These are phyloP conservation scores for Sarcophaga caerulescens DNA, from an alignment of 2,888 invertebrate genomes.

Conservation along the genomic window DNA sequence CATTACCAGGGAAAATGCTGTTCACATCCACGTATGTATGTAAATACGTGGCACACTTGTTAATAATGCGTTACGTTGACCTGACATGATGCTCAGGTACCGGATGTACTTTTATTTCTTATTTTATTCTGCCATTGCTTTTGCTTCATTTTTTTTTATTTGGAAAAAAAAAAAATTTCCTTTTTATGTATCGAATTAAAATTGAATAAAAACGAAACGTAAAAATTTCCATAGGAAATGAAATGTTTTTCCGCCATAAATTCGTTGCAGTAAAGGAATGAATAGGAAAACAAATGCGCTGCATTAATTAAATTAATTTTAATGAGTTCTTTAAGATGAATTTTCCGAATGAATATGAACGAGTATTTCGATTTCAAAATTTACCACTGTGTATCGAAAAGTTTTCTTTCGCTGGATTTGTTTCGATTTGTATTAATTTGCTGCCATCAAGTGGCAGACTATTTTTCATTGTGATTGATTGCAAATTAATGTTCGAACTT, in stretches of 20 bases:
- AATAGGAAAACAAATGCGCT: background rate
- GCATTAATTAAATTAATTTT: constrained; percentile 26
- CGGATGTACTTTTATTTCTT: constrained; percentile 13
- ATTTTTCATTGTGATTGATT: constrained; percentile 47
- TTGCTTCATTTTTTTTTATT: background rate
- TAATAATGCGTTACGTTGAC: background rate
- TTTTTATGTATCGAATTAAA: background rate
- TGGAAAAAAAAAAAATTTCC: background rate
- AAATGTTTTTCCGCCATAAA: background rate
- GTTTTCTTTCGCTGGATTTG: background rate
- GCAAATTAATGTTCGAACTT: constrained; percentile 43
- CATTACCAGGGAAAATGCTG: background rate
- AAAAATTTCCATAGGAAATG: constrained; percentile 16
- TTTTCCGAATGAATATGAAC: too few species aligned
- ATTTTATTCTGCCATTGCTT: background rate
- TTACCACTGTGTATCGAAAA: background rate
- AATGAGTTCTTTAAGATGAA: background rate
- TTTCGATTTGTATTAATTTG: background rate
- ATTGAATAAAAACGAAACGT: background rate
- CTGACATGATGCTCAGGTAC: constrained; percentile 15
- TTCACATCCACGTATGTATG: background rate
- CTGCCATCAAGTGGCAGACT: background rate
- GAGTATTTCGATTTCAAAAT: background rate
- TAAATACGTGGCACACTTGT: background rate
- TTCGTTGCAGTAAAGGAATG: background rate